Base-by-base conservation (phyloP, 2,888 invertebrate species). In the Drosophila anomalata region DNA sequence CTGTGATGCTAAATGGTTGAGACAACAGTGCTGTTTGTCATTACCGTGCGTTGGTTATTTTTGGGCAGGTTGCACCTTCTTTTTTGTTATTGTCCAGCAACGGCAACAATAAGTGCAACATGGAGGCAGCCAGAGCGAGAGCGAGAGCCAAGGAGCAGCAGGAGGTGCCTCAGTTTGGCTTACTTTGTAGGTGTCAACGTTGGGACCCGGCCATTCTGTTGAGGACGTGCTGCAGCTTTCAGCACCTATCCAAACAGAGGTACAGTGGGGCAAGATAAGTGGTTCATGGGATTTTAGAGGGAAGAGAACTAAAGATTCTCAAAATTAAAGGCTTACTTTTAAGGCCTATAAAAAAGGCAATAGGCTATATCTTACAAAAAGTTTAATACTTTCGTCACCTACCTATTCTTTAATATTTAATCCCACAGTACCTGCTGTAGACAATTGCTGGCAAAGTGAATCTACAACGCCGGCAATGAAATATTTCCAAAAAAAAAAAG, bases 21-120 rank as follows among this genome's bases (percentile, higher is more conserved):
- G 66, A 65, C 65, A 65, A 65, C 65, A 65, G 59, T 48, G 62
- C 44, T 61, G 82, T 79, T 79, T 79, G 79, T 74, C 85, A 84
- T 78, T 78, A 80, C 79, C 76, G 55, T 24, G 66, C 63, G 50
- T 63, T 62, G 71, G 63, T 78, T 80, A 72, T 75, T 75, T 71
- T 80, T 73, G 62, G 73, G 63, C 75, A 48, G 57, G 33, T 59
- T 73, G 60, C 60, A 57, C 33, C 52, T 54, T 4, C 72, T 57
- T 8, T 3, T 4, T 73, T 57, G 8, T 29, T 9, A 8, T 7
- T 0, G 2, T 36, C 33, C 12, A 6, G 9, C 22, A n/a, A n/a
- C 46, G 39, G 7, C 31, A 55, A 12, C 31, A 17, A 29, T 29
- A 29, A 29, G 29, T 29, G 29, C 29, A 29, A 29, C 29, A 29